phyloP scores from a whole-genome alignment of 2,113 vertebrate genomes.

The Melanerpes aurifrons region DNA sequence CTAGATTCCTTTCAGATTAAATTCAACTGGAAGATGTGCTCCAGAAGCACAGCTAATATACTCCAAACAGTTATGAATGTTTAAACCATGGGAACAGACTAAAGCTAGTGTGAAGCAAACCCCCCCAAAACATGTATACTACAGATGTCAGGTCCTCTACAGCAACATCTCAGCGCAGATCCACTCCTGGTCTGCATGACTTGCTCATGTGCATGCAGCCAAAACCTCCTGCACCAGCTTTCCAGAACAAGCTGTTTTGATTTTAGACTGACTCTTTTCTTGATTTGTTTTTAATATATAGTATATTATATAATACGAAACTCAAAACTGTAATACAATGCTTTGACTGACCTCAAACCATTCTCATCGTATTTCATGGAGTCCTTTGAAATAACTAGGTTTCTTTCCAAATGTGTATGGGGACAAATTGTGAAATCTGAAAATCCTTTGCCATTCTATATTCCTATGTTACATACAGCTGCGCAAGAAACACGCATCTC shows the following conservation, averaged over 20 bases:
- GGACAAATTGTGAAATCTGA: constrained; percentile 51
- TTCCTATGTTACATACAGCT: not conserved
- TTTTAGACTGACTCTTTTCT: constrained; percentile 27
- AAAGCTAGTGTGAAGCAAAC: constrained; percentile 41
- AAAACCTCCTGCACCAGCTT: not conserved
- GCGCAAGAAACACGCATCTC: not conserved
- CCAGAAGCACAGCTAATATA: constrained; percentile 64
- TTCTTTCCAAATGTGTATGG: constrained; percentile 43
- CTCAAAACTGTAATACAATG: constrained; percentile 49
- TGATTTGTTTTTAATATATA: constrained; percentile 63
- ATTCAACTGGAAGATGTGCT: constrained; percentile 67
- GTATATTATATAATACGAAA: constrained; percentile 59
- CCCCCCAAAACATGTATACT: not conserved
- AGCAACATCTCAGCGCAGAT: constrained; percentile 17
- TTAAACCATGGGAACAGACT: constrained; percentile 64
- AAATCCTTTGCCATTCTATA: constrained; percentile 1
- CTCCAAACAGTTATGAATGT: constrained; percentile 21
- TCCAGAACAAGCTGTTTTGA: constrained; percentile 55
- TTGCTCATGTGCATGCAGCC: constrained; percentile 5
- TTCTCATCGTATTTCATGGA: constrained; percentile 46
- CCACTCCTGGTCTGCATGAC: not conserved
- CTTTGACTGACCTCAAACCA: constrained; percentile 63
- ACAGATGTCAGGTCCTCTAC: constrained; percentile 47
- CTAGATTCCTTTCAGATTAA: constrained; percentile 71
- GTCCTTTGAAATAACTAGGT: constrained; percentile 52